These are phyloP conservation scores for Hedya salicella DNA, from an alignment of 2,888 invertebrate genomes.

Conservation along the genomic window DNA sequence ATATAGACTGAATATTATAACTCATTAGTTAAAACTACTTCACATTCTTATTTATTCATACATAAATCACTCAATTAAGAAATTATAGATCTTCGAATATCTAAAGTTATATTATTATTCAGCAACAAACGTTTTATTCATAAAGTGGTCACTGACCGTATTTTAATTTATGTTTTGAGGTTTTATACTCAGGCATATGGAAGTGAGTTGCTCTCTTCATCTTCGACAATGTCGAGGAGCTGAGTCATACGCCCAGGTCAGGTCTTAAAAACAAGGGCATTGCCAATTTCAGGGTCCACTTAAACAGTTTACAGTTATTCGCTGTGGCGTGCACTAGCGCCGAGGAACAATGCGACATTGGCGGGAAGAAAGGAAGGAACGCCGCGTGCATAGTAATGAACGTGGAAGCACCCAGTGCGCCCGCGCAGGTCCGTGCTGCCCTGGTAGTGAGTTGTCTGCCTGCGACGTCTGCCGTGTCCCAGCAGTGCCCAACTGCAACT, in stretches of 20 bases:
- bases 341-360: constrained; percentile 80
- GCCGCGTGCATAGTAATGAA: constrained; percentile 72
- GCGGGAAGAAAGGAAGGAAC: constrained; percentile 82
- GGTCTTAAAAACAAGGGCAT: constrained; percentile 73
- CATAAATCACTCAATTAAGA: background rate
- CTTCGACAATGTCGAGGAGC: constrained; percentile 49
- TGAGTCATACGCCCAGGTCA: constrained; percentile 64
- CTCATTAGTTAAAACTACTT: background rate
- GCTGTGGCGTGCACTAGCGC: constrained; percentile 58
- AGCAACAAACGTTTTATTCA: background rate
- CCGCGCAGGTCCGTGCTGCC: constrained; percentile 50
- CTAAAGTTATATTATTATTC: background rate
- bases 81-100: no score
- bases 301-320: constrained; percentile 77
- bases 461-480: constrained; percentile 46
- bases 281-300: constrained; percentile 83
- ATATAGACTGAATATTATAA: background rate
- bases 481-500: constrained; percentile 30
- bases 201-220: background rate
- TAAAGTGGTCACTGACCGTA: constrained; percentile 19
- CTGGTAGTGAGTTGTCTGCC: constrained; percentile 48
- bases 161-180: background rate
- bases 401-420: constrained; percentile 56
- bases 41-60: background rate
- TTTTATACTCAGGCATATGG: background rate